phyloP scores from a whole-genome alignment of 2,888 invertebrate genomes.

The Drosophila incognita region DNA sequence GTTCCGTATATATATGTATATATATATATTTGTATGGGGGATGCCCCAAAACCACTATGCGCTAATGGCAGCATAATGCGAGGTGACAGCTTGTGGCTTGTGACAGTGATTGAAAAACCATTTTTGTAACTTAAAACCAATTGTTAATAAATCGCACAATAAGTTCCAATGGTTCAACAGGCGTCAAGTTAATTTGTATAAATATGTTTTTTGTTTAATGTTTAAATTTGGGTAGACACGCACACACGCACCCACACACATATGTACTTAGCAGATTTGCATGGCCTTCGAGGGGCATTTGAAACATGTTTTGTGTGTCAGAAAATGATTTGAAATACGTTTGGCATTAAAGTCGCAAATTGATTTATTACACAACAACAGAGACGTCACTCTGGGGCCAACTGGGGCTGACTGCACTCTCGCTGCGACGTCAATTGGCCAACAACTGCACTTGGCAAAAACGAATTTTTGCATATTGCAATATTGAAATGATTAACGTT shows the following conservation, averaged over 20 bases:
- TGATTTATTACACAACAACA: conserved; percentile 62
- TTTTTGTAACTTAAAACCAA: conserved; percentile 70
- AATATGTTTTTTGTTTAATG: conserved; percentile 6
- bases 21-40: background rate
- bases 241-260: background rate
- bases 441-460: conserved; percentile 42
- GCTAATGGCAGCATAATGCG: conserved; percentile 44
- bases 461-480: conserved; percentile 15
- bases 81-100: conserved; percentile 30
- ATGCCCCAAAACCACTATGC: conserved; percentile 39
- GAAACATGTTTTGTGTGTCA: conserved; percentile 13
- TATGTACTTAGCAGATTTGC: conserved; percentile 6
- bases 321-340: conserved; percentile 36
- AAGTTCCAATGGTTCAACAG: conserved; percentile 26
- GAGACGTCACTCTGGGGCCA: conserved; percentile 33
- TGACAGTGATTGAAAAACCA: conserved; percentile 42
- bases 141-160: conserved; percentile 50
- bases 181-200: conserved; percentile 31
- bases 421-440: conserved; percentile 49
- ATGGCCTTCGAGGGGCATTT: conserved; percentile 43
- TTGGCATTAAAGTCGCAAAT: conserved; percentile 47
- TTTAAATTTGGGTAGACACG: conserved; percentile 2
- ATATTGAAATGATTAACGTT: conserved; percentile 56
- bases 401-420: conserved; percentile 25
- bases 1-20: background rate